Conservation (phyloP, 2,888 invertebrate species). For the Mechanitis messenoides region DNA sequence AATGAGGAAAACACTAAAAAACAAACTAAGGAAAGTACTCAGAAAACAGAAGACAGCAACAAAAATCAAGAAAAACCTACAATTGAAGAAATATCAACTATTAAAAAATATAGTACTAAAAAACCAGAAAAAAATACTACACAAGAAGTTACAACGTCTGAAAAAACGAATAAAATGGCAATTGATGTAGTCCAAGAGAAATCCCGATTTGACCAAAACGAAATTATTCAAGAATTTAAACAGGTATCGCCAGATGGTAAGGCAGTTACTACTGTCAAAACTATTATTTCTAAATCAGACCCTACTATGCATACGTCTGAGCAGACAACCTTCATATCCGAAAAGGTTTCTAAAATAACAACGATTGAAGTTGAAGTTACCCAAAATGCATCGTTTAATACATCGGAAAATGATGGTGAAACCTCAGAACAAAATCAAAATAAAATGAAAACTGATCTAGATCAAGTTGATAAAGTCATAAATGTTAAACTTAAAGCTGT, state of each 20-base stretch:
- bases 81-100: not conserved
- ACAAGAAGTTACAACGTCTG: not conserved
- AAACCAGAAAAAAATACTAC: not conserved
- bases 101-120: not conserved
- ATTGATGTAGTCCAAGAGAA: conserved; percentile 16
- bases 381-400: conserved; percentile 50
- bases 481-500: not conserved
- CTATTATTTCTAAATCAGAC: conserved; percentile 42
- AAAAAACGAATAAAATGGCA: conserved; percentile 1
- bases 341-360: conserved; percentile 53
- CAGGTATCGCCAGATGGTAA: conserved; percentile 34
- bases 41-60: not conserved
- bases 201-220: conserved; percentile 33
- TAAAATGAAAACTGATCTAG: conserved; percentile 36
- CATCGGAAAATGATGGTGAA: conserved; percentile 41
- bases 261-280: conserved; percentile 48
- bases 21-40: not conserved
- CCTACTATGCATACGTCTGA: conserved; percentile 50
- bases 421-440: conserved; percentile 39
- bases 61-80: not conserved
- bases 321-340: conserved; percentile 47
- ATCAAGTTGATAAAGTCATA: conserved; percentile 41
- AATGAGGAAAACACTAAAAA: not conserved
- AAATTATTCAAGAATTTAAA: conserved; percentile 40
- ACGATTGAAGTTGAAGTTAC: conserved; percentile 55